Percentiles rank a stretch among this genome's conserved stretches.
phyloP scores from a whole-genome alignment of 1,140 invertebrate genomes.

The Apis mellifera region DNA sequence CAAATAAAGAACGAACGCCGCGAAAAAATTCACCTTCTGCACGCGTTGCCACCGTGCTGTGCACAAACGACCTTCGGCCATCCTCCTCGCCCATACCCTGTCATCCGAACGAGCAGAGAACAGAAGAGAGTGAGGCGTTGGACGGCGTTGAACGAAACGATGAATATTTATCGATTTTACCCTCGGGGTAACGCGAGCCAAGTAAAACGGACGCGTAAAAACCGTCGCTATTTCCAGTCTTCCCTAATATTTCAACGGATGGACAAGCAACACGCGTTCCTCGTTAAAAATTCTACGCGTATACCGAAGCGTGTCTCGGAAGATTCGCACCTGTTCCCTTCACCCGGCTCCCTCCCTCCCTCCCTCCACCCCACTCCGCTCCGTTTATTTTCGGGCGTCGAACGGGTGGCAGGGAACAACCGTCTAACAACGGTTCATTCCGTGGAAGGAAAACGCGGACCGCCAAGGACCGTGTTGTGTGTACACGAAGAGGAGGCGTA shows the following conservation, averaged over 20 bases:
- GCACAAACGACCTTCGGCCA: not conserved
- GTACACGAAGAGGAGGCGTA: not conserved
- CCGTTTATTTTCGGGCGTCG: conserved; percentile 52
- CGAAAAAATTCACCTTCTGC: not conserved
- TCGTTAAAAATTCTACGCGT: conserved; percentile 58
- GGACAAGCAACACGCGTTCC: conserved; percentile 40
- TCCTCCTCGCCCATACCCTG: not conserved
- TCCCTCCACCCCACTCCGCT: not conserved
- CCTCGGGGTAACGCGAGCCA: not conserved
- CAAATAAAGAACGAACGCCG: conserved; percentile 5
- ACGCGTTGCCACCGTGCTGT: not conserved
- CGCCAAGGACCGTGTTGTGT: conserved; percentile 28
- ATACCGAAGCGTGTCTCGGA: conserved; percentile 27
- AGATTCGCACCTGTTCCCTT: conserved; percentile 62
- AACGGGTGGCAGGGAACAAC: not conserved
- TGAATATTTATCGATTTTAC: conserved; percentile 42
- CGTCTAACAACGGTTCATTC: conserved; percentile 38
- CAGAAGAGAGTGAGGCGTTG: no score
- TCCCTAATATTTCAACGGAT: conserved; percentile 7
- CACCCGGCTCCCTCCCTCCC: no score
- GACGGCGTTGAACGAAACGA: not conserved
- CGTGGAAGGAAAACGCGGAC: conserved; percentile 59
- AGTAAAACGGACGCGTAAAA: not conserved
- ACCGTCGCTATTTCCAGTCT: conserved; percentile 10
- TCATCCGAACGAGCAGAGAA: conserved; percentile 2